Base-by-base conservation (phyloP, 53 echinoderm and acorn worm species). In the Mesocentrotus franciscanus region DNA sequence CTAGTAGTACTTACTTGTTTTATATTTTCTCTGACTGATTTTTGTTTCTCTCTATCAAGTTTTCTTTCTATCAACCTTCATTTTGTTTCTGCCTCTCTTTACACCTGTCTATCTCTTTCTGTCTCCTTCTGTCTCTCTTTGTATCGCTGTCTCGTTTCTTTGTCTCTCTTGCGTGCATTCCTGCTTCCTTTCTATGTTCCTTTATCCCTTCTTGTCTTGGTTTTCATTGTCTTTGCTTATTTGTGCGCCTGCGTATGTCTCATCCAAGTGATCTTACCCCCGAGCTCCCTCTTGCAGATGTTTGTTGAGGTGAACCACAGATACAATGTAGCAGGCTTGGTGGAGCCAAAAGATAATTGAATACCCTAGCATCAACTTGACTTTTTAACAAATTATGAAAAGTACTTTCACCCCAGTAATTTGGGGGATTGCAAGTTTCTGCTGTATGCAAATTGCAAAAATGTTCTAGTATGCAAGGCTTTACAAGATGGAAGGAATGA, bases 321-420 rank as follows among this genome's bases (percentile, higher is more conserved):
- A 57, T 16, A 15, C 26, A 26, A 72, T 72, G 29, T 20, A 81
- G 58, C 29, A 58, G 87, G 11, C 87, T 9, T 87, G 22, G 42
- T 87, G 87, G 87, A 87, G 87, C 87, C 91, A 91, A 29, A 91
- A 56, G 20, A 35, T 91, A 66, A 91, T 91, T 91, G 68, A 91
- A 66, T 64, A 66, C 35, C 34, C 64, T 10, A 33, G 16, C 20
- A 34, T 58, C 35, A 91, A 5, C 7, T 8, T 66, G 62, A 2
- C 66, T 64, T 36, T 30, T 33, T 36, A 61, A 66, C 26, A 22
- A 66, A 36, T 18, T 61, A 39, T 87, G 27, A 66, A 91, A 91
- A 91, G 91, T 91, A 18, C 91, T 33, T 91, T 91, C 91, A 91
- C 91, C 91, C 91, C 33, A 35, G 24, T 39, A 81, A 39, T 27